phyloP scores from a whole-genome alignment of 92 coral and sea anemone genomes.

The Palythoa heliodiscus region DNA sequence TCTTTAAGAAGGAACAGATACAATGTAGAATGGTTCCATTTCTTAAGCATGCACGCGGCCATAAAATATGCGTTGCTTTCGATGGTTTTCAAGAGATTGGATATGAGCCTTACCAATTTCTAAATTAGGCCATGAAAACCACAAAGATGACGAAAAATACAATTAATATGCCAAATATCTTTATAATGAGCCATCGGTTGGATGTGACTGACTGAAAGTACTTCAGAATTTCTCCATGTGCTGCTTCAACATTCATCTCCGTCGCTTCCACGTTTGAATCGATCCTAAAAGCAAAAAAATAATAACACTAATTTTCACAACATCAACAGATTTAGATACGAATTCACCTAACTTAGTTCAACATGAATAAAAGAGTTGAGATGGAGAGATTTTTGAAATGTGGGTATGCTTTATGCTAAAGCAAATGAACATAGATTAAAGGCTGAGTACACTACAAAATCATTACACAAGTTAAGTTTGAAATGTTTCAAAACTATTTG shows the following conservation, averaged over 20 bases:
- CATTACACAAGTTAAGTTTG: too few species aligned
- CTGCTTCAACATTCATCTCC: constrained; percentile 92
- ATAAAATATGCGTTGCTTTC: not conserved
- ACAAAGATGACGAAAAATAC: constrained; percentile 92
- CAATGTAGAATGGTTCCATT: not conserved
- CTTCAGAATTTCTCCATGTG: constrained; percentile 95
- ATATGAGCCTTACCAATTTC: not conserved
- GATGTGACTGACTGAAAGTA: constrained; percentile 97
- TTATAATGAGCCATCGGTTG: constrained; percentile 96
- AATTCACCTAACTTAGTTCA: too few species aligned
- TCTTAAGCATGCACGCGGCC: not conserved
- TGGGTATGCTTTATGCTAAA: too few species aligned
- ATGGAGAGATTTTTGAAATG: too few species aligned
- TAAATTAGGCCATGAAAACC: constrained; percentile 89
- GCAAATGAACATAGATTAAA: too few species aligned
- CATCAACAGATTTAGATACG: too few species aligned
- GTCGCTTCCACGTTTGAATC: constrained; percentile 94
- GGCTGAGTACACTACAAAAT: too few species aligned
- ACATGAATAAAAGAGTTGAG: too few species aligned
- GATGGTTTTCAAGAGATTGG: not conserved
- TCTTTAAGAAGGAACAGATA: not conserved
- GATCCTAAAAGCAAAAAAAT: constrained; percentile 59
- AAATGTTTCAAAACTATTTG: too few species aligned
- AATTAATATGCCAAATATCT: constrained; percentile 90
- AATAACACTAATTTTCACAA: too few species aligned